phyloP scores from a whole-genome alignment of 2,888 invertebrate species.

The Agrotis ipsilon region DNA sequence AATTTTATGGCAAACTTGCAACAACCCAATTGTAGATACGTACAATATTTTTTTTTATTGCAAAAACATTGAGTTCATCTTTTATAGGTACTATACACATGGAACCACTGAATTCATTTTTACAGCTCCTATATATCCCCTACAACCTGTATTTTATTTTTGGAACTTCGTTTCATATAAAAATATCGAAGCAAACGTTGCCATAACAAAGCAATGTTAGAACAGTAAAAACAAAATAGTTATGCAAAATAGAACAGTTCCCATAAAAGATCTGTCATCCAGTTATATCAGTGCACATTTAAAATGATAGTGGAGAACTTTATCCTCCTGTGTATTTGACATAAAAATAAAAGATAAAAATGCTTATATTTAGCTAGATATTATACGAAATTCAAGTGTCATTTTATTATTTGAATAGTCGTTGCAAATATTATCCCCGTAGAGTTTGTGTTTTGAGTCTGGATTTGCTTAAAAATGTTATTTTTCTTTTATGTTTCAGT shows the following conservation, averaged over 20 bases:
- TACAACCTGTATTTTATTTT: not conserved
- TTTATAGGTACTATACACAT: too few species aligned
- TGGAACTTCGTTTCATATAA: not conserved
- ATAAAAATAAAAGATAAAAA: conserved; percentile 37
- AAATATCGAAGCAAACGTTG: conserved; percentile 4
- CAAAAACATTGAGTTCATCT: too few species aligned
- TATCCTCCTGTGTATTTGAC: conserved; percentile 28
- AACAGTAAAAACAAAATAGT: conserved; percentile 7
- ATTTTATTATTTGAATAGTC: conserved; percentile 27
- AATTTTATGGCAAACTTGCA: too few species aligned
- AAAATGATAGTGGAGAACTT: conserved; percentile 26
- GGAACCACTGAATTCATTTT: too few species aligned
- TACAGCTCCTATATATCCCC: not conserved
- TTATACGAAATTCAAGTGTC: conserved; percentile 4
- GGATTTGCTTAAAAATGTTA: conserved; percentile 5
- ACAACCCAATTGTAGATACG: too few species aligned
- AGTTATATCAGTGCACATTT: conserved; percentile 30
- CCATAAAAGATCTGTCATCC: conserved; percentile 25
- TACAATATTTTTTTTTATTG: too few species aligned
- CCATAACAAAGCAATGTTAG: conserved; percentile 15
- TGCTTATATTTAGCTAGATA: conserved; percentile 15
- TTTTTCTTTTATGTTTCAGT: not conserved
- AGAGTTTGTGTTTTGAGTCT: conserved; percentile 1
- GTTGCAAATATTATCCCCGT: not conserved
- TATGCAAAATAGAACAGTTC: conserved; percentile 15